Percentiles rank a stretch among this genome's conserved stretches.
phyloP scores from a whole-genome alignment of 2,797 vertebrate species.

The Nyctibius grandis region DNA sequence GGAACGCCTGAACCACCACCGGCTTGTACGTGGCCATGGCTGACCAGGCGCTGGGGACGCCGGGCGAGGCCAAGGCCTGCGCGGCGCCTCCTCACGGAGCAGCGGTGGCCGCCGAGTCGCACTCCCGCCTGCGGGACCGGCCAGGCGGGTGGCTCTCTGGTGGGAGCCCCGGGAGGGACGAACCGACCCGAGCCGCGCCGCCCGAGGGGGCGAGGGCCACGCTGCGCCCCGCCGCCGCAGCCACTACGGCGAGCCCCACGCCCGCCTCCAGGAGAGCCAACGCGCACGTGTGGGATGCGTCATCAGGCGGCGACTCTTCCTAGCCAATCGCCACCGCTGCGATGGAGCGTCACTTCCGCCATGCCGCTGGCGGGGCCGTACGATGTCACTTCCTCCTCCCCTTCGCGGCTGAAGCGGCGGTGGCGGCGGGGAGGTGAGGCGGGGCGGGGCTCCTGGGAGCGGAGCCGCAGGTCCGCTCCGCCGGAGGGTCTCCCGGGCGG shows the following conservation, averaged over 20 bases:
- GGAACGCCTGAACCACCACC: conserved; percentile 80
- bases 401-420: rapidly evolving
- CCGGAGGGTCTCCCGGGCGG: rapidly evolving
- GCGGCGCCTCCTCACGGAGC: neutral
- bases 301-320: rapidly evolving
- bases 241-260: neutral
- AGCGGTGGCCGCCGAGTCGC: neutral
- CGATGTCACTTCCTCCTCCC: rapidly evolving
- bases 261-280: rapidly evolving
- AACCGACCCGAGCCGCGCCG: too few species aligned
- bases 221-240: too few species aligned
- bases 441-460: rapidly evolving
- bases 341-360: too few species aligned
- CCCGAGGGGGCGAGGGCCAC: too few species aligned
- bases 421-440: neutral
- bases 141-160: rapidly evolving
- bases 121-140: neutral
- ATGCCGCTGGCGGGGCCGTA: rapidly evolving
- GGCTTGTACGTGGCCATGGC: conserved; percentile 87
- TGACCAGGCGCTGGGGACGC: rapidly evolving
- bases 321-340: neutral
- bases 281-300: rapidly evolving
- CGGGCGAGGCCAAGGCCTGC: too few species aligned
- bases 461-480: rapidly evolving
- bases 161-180: neutral